Base-by-base conservation (phyloP, 2,888 invertebrate species). In the Autographa gamma region DNA sequence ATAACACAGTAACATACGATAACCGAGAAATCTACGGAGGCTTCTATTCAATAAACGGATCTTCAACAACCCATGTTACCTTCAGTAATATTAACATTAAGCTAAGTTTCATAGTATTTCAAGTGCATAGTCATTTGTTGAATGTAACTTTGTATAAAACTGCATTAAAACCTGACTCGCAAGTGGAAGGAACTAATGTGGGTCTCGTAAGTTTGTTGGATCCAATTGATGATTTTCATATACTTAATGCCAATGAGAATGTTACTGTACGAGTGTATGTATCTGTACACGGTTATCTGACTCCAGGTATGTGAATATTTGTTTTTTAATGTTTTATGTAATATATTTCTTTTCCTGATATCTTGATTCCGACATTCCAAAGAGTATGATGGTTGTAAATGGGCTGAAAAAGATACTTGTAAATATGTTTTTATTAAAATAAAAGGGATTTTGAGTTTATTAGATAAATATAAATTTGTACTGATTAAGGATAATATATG, bases 71-170 rank as follows among this genome's bases (percentile, higher is more conserved):
- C 25, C 80, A 90, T 77, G 87, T 96, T 1, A 86, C 91, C 72
- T 90, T 97, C 43, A 84, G 73, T 0, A 85, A 96, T 85, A 89
- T 96, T 1, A 93, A 96, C 14, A 79, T 88, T 0, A 88, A 89
- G 69, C 88, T 96, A 43, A 91, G 93, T 1, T 97, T 97, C 85
- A 91, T 97, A 19, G 88, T 97, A 69, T 90, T 97, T 56, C 97
- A 97, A 96, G 96, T 96, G 6, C 97, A 98, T 86, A 95, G 96
- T 62, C 96, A 96, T 76, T 80, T 96, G 16, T 88, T 96, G 71
- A 96, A 96, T 88, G 87, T 97, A 0, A 96, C 96, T 0, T 83
- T 97, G 52, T 96, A 96, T 32, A 96, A 93, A 72, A 88, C 86
- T 63, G 86, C 85, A 0, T 78, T 88, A 34, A 80, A 74, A 16